These are phyloP conservation scores for Origma solitaria DNA, from an alignment of 2,113 vertebrate species.

Conservation along the genomic window DNA sequence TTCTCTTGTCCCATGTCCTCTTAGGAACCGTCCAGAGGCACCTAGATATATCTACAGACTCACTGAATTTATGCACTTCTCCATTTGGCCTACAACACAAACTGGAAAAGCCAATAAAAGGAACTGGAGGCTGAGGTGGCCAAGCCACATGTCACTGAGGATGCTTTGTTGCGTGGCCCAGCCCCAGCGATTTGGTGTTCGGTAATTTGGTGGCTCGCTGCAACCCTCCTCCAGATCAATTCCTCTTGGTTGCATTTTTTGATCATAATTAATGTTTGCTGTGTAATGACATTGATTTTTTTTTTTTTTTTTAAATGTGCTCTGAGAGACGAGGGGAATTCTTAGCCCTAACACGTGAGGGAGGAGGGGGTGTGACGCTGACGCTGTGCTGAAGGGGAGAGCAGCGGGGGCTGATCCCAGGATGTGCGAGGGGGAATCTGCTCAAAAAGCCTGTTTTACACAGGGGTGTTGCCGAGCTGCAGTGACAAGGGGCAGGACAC, in stretches of 20 bases:
- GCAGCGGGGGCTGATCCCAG: not conserved
- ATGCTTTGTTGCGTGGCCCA: not conserved
- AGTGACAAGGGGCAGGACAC: not conserved
- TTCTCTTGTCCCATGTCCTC: not conserved
- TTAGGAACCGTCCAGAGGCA: not conserved
- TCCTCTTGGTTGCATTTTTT: slow-evolving; percentile 34
- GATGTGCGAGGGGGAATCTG: not conserved
- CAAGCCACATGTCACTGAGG: not conserved
- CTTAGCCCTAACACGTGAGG: not conserved
- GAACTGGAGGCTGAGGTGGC: not conserved
- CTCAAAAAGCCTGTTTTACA: not conserved
- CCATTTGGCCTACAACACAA: not conserved
- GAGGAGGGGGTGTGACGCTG: fast-evolving
- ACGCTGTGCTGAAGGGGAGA: not conserved
- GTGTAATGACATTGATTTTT: slow-evolving; percentile 61
- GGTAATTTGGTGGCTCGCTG: not conserved
- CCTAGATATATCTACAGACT: not conserved
- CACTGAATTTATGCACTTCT: not conserved
- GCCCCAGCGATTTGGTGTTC: not conserved
- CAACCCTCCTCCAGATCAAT: slow-evolving; percentile 33
- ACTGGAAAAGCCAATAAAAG: not conserved
- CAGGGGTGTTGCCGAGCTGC: fast-evolving
- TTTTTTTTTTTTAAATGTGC: slow-evolving; percentile 45
- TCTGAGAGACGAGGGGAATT: slow-evolving; percentile 22
- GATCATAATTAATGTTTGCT: slow-evolving; percentile 62